Evolutionary conservation across 1,140 invertebrate genomes (phyloP).

Genomic region (Drosophila bocki): DNA sequence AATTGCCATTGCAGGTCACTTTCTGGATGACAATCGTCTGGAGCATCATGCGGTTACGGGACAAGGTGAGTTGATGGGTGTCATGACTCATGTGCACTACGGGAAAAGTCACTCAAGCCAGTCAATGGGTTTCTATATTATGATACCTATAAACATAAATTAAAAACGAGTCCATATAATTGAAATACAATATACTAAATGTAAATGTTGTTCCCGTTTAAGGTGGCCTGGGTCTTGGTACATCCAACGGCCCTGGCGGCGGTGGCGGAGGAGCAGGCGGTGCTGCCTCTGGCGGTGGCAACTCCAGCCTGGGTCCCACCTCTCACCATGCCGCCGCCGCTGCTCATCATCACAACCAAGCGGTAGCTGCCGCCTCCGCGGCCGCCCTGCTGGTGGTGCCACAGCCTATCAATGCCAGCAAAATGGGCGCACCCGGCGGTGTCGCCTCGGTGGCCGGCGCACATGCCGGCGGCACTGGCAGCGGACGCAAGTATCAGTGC

Average conservation of each 20-base stretch:
- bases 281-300: conserved; percentile 85
- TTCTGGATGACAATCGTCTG: conserved; percentile 84
- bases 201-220: conserved; percentile 2
- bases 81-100: conserved; percentile 20
- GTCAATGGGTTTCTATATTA: background rate
- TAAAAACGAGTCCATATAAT: background rate
- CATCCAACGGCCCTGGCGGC: conserved; percentile 42
- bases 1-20: conserved; percentile 81
- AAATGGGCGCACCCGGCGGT: conserved; percentile 85
- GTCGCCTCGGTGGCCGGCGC: conserved; percentile 85
- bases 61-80: conserved; percentile 63
- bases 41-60: conserved; percentile 77
- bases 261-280: conserved; percentile 49
- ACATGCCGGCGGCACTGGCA: conserved; percentile 85
- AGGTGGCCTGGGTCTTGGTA: conserved; percentile 65
- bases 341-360: conserved; percentile 81
- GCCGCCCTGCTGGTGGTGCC: conserved; percentile 93
- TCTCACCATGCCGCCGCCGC: conserved; percentile 73
- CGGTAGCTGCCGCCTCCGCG: conserved; percentile 81
- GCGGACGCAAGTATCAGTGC: conserved; percentile 95
- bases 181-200: no score
- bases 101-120: conserved; percentile 6
- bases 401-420: conserved; percentile 94
- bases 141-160: background rate
- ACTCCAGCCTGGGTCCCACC: conserved; percentile 85